Percentiles rank a stretch among this genome's conserved stretches.
Evolutionary conservation across 2,888 invertebrate species (phyloP).

Genomic region (Dasypogon diadema): DNA sequence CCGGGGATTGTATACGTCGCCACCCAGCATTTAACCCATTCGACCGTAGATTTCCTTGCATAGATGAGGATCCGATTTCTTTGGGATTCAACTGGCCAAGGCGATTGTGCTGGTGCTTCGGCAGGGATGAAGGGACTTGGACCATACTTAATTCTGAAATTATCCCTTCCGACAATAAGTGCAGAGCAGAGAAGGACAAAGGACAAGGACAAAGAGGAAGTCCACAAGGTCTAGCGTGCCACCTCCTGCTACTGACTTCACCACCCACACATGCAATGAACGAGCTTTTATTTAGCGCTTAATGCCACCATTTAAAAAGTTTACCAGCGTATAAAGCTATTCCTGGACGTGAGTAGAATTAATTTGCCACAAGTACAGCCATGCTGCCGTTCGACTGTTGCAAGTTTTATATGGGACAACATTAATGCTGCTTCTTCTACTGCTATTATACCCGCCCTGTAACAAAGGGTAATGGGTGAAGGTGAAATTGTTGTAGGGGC

Average conservation of each 20-base stretch:
- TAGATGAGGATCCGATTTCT: constrained; percentile 8
- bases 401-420: background rate
- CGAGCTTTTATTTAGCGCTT: constrained; percentile 59
- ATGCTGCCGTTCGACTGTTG: constrained; percentile 15
- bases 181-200: background rate
- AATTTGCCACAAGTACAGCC: constrained; percentile 20
- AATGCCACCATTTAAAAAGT: constrained; percentile 59
- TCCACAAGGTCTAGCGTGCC: background rate
- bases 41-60: constrained; percentile 25
- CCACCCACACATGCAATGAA: constrained; percentile 29
- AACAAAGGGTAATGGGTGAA: background rate
- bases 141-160: constrained; percentile 21
- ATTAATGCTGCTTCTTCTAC: background rate
- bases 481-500: background rate
- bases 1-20: no score
- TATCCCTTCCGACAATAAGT: constrained; percentile 22
- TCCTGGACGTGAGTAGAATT: constrained; percentile 44
- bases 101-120: background rate
- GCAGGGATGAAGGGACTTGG: constrained; percentile 1
- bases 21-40: constrained; percentile 35
- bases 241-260: background rate
- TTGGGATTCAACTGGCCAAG: constrained; percentile 1
- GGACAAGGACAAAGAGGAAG: background rate
- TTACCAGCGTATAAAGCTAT: constrained; percentile 50
- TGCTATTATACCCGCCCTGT: background rate